Evolutionary conservation across 2,113 vertebrate species (phyloP), one percentile per base, ranked within the genome.

Genomic region (Silurus asotus): DNA sequence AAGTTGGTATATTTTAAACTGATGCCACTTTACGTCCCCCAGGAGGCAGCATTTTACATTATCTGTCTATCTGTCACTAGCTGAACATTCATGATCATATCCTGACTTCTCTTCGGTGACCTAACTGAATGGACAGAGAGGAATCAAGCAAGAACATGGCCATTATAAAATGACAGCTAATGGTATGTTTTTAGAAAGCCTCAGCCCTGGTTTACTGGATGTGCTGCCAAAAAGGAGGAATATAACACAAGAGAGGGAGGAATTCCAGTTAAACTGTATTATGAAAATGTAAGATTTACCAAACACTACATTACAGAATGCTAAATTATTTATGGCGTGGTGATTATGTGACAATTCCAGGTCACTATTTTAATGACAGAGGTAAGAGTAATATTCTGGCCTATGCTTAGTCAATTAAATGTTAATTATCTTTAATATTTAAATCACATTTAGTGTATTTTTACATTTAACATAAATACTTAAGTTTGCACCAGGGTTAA

Each of bases 1-100:
- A 93, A 92, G 93, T 85, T 92, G 93, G 93, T 92, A 92, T 93
- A 93, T 89, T 93, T 95, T 93, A 93, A 83, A 92, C 89, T 85
- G 91, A 92, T 88, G 88, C 88, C 84, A 65, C 80, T 53, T 83
- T 19, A 48, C 9, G 49, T 84, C 64, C 64, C 83, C 37, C 48
- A 53, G 64, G 87, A 81, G 19, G 53, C 83, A 88, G 25, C 62
- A 37, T 87, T 87, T 78, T 64, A 83, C 76, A 59, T 83, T 83
- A 90, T 92, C 90, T 92, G 92, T 92, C 93, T 83, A 90, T 92
- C 90, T 92, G 92, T 92, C 93, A 92, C 90, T 77, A 85, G 82
- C 89, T 65, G 25, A 55, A 80, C 91, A 90, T 87, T 90, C 89
- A 82, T 15, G 61, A 62, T 67, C 49, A 58, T 61, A 72, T 72